Conservation (phyloP, 23 tunicate genomes). For the Styela clava region DNA sequence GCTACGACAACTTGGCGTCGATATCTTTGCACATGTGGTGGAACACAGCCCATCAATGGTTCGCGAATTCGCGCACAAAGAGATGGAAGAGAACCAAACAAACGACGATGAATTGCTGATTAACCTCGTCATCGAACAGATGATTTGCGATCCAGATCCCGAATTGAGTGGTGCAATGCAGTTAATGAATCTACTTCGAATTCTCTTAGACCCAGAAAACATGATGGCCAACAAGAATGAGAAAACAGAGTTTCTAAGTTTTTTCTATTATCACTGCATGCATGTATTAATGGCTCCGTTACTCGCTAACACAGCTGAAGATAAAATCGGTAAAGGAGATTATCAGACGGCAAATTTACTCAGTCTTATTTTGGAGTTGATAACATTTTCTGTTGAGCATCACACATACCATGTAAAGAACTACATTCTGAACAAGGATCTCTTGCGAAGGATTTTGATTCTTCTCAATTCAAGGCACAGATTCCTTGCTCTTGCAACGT, state of each 20-base stretch:
- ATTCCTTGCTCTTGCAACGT: slow-evolving; percentile 78
- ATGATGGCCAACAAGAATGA: slow-evolving; percentile 95
- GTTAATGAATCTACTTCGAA: slow-evolving; percentile 58
- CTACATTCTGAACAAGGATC: slow-evolving; percentile 82
- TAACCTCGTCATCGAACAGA: slow-evolving; percentile 87
- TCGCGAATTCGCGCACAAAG: slow-evolving; percentile 75
- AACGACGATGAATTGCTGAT: slow-evolving; percentile 73
- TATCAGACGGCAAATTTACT: slow-evolving; percentile 82
- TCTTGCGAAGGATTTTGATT: slow-evolving; percentile 70
- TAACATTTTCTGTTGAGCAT: slow-evolving; percentile 92
- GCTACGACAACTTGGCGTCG: slow-evolving; percentile 67
- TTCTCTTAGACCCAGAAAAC: slow-evolving; percentile 89
- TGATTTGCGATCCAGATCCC: slow-evolving; percentile 94
- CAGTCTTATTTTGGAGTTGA: slow-evolving; percentile 79
- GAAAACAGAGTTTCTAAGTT: slow-evolving; percentile 84
- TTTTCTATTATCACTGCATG: slow-evolving; percentile 91
- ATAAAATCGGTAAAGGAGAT: slow-evolving; percentile 71
- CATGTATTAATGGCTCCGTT: slow-evolving; percentile 96
- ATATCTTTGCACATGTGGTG: slow-evolving; percentile 80
- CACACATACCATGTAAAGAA: slow-evolving; percentile 92
- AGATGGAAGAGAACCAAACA: slow-evolving; percentile 39
- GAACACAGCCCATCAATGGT: slow-evolving; percentile 97
- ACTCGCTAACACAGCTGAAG: slow-evolving; percentile 91
- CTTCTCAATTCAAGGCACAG: slow-evolving; percentile 74
- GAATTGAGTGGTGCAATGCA: slow-evolving; percentile 90